Conservation (phyloP, 2,888 invertebrate species). For the Andrena chrysosceles region DNA sequence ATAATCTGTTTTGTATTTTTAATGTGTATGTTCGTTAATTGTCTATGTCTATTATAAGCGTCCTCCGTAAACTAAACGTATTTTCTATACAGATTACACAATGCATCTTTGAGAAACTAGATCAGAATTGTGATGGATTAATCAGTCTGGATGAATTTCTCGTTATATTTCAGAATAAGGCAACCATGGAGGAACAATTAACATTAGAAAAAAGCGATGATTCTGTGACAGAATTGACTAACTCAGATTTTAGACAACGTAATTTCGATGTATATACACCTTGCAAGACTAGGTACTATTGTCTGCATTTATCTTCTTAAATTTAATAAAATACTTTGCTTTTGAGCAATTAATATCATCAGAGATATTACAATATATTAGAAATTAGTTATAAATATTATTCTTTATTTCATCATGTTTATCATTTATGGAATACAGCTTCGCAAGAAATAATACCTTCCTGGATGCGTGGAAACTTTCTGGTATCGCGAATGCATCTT, state of each 20-base stretch:
- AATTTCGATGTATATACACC: constrained; percentile 70
- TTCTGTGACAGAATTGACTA: constrained; percentile 68
- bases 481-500: constrained; percentile 88
- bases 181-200: constrained; percentile 71
- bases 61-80: background rate
- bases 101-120: constrained; percentile 89
- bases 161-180: constrained; percentile 87
- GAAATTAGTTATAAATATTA: too few relatives aligned
- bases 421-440: constrained; percentile 52
- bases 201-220: constrained; percentile 73
- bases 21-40: background rate
- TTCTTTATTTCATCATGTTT: background rate
- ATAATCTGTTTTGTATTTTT: background rate
- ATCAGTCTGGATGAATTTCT: constrained; percentile 89
- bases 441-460: constrained; percentile 82
- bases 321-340: background rate
- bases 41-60: background rate
- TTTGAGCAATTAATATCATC: constrained; percentile 14
- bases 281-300: constrained; percentile 71
- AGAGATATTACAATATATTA: background rate
- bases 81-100: constrained; percentile 84
- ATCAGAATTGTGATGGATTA: constrained; percentile 88
- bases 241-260: constrained; percentile 71
- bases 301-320: background rate
- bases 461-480: constrained; percentile 91